Evolutionary conservation across 1,140 invertebrate species (phyloP).

Genomic region (Stegodyphus dumicola): DNA sequence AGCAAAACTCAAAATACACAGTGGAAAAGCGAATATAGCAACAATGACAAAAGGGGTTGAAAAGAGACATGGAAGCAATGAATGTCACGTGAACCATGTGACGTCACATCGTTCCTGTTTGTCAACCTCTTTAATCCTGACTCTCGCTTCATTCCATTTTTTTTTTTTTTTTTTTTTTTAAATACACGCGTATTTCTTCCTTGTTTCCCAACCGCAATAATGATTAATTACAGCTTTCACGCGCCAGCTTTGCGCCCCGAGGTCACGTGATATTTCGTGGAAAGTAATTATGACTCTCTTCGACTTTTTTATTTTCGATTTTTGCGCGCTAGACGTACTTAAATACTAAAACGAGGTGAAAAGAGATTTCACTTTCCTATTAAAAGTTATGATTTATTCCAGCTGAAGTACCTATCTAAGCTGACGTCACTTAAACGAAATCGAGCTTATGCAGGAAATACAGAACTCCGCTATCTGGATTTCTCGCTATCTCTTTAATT

Average conservation of each 20-base stretch:
- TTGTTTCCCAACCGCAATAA: conserved; percentile 45
- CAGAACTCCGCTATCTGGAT: no score
- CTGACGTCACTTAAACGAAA: no score
- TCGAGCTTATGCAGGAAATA: no score
- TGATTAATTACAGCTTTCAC: conserved; percentile 49
- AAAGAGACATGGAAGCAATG: conserved; percentile 13
- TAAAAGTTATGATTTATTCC: no score
- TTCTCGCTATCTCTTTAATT: no score
- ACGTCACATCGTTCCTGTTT: conserved; percentile 10
- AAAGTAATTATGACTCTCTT: conserved; percentile 47
- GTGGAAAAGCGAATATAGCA: neutral
- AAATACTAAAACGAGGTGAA: no score
- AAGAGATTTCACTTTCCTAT: no score
- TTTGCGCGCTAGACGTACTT: no score
- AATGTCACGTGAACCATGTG: conserved; percentile 36
- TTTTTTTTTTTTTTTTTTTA: neutral
- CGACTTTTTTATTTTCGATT: neutral
- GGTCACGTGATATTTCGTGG: conserved; percentile 43
- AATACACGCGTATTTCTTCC: conserved; percentile 3
- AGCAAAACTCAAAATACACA: conserved; percentile 29
- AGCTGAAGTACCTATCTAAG: no score
- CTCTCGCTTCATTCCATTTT: conserved; percentile 12
- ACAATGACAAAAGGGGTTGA: neutral
- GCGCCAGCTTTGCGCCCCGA: conserved; percentile 8
- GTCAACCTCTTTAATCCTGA: conserved; percentile 47